Evolutionary conservation across 2,888 invertebrate species (phyloP).

Genomic region (Papilio gigon): DNA sequence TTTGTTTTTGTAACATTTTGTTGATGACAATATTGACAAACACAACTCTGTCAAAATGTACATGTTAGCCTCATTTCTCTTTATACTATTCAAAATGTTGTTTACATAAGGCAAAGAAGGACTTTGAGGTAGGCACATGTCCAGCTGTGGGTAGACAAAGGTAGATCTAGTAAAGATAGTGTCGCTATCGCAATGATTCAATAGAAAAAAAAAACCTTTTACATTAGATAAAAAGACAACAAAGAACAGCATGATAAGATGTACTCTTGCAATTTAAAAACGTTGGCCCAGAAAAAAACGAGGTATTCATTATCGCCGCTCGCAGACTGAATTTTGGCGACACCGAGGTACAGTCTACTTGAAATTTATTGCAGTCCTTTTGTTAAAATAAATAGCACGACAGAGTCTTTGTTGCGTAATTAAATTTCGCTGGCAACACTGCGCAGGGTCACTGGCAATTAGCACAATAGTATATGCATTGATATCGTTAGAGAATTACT

Average conservation of each 20-base stretch:
- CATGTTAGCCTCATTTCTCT: not conserved
- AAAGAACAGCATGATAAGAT: slow-evolving; percentile 23
- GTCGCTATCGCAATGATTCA: not conserved
- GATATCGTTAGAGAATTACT: slow-evolving; percentile 1
- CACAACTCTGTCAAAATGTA: no score
- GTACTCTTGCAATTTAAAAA: slow-evolving; percentile 29
- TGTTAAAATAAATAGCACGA: slow-evolving; percentile 34
- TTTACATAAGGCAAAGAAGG: not conserved
- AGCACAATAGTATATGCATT: not conserved
- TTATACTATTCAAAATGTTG: not conserved
- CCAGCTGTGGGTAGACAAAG: no score
- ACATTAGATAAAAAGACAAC: slow-evolving; percentile 12
- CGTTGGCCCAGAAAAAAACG: slow-evolving; percentile 28
- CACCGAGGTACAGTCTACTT: slow-evolving; percentile 29
- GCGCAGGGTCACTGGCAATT: slow-evolving; percentile 16
- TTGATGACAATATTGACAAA: no score
- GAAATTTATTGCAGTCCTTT: slow-evolving; percentile 40
- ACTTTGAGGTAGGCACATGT: no score
- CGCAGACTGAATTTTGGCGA: slow-evolving; percentile 37
- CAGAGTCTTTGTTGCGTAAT: slow-evolving; percentile 36
- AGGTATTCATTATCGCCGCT: slow-evolving; percentile 36
- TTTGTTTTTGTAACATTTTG: not conserved
- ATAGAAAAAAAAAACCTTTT: not conserved
- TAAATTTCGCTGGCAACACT: slow-evolving; percentile 39
- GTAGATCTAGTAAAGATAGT: no score